Evolutionary conservation across 2,797 vertebrate species (phyloP), one percentile per base, ranked within the genome.

Genomic region (Silurus aristotelis): DNA sequence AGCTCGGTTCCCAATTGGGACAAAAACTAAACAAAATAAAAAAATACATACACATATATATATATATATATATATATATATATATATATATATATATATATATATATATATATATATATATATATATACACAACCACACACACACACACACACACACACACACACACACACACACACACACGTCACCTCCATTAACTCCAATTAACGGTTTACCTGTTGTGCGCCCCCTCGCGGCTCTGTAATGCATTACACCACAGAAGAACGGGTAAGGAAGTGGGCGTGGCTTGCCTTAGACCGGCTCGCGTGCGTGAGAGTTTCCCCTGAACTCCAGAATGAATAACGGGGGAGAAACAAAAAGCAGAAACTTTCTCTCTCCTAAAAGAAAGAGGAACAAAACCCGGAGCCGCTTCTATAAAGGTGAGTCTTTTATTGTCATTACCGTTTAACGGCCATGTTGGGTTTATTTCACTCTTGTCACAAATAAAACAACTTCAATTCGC

Each of bases 191-290:
- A 25, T 58, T 58, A 25, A 48, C 60, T 5, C 14, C 13, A 12
- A 52, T 67, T n/a, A 67, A 27, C n/a, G 27, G 14, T 2, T 1
- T 5, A 38, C 12, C 10, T 1, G 2, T 63, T 6, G 31, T 6
- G 43, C 64, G 52, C 80, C 67, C 52, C 60, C 81, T 82, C 25
- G 81, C 55, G 81, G 55, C 55, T 0, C 1, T 15, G 1, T 19
- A n/a, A 5, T 5, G 52, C 13, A 61, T 43, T 25, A 46, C 81
- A 43, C 27, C 7, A 25, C 38, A 46, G 31, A 1, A 1, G 14
- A 14, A 4, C 3, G n/a, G 17, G 14, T 12, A 83, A 7, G 67
- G 70, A 83, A 83, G 82, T 83, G 58, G 82, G 82, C 82, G 82
- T 83, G 82, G 15, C 58, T 27, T 73, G 14, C 15, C 15, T 27